Percentiles rank a stretch among this genome's conserved stretches.
These are phyloP conservation scores for Anastrepha ludens DNA, from an alignment of 1,140 invertebrate genomes.

Conservation along the genomic window DNA sequence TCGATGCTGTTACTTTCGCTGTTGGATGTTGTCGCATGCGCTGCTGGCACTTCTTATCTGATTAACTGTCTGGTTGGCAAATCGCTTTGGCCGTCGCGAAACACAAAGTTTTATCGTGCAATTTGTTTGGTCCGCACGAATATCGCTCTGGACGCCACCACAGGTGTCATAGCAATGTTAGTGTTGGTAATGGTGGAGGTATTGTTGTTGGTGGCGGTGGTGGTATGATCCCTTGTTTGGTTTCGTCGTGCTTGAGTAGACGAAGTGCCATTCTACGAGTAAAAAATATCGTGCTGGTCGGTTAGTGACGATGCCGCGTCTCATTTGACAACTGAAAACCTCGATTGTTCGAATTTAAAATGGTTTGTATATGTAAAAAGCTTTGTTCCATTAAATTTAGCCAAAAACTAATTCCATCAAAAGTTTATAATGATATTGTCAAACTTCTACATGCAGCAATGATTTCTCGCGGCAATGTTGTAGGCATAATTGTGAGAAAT, in stretches of 20 bases:
- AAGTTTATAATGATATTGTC: too few species aligned
- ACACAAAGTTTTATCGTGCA: neutral
- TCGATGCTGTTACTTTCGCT: neutral
- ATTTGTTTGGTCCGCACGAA: constrained; percentile 5
- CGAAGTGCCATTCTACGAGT: neutral
- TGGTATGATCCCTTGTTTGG: neutral
- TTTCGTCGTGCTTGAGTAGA: constrained; percentile 3
- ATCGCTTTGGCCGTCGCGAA: neutral
- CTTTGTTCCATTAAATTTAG: too few species aligned
- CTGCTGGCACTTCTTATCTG: neutral
- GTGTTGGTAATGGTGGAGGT: neutral
- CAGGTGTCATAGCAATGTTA: constrained; percentile 5
- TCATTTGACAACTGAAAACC: neutral
- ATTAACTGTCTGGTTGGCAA: neutral
- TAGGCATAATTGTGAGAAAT: too few species aligned
- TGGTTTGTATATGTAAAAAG: too few species aligned
- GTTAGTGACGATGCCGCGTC: neutral
- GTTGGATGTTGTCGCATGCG: neutral
- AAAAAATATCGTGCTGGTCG: neutral
- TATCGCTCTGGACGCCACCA: neutral
- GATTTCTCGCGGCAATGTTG: too few species aligned
- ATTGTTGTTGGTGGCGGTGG: neutral
- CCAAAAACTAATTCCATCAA: too few species aligned
- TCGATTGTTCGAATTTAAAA: too few species aligned
- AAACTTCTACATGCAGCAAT: too few species aligned